A percentile compares a stretch with the other conserved stretches of the same genome.
Conservation (phyloP, 2,113 vertebrate genomes). For the Xenotilapia flavipinnis region DNA sequence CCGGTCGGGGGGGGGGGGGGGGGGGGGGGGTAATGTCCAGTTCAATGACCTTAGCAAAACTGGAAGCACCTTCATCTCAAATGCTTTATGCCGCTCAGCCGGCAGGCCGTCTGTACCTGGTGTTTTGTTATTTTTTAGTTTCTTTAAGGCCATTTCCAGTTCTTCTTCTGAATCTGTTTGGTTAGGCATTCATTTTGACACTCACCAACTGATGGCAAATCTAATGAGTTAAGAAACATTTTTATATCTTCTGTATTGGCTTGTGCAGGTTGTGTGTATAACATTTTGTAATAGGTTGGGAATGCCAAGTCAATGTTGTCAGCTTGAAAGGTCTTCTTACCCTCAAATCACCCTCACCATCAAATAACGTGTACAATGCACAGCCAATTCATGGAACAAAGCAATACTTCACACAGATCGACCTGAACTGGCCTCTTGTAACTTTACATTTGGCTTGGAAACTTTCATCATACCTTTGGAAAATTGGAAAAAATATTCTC, state of each 20-base stretch:
- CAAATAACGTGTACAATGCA: not conserved
- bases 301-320: not conserved
- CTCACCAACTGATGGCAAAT: fast-evolving
- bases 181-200: not conserved
- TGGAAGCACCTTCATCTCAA: not conserved
- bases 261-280: not conserved
- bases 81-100: fast-evolving
- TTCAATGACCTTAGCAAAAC: not conserved
- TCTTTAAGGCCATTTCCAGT: not conserved
- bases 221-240: not conserved
- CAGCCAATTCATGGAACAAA: not conserved
- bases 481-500: not conserved
- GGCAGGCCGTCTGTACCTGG: not conserved
- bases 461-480: not conserved
- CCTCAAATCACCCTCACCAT: not conserved
- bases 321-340: not conserved
- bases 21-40: not conserved
- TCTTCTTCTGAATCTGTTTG: not conserved
- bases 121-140: not conserved
- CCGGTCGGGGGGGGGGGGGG: not conserved
- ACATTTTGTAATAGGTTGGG: not conserved
- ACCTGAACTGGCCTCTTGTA: not conserved
- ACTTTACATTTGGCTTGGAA: not conserved
- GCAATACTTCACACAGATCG: not conserved
- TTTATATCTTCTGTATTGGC: not conserved